A percentile compares a stretch with the other conserved stretches of the same genome.
Evolutionary conservation across 2,888 invertebrate species (phyloP).

Genomic region (Apotomis betuletana): DNA sequence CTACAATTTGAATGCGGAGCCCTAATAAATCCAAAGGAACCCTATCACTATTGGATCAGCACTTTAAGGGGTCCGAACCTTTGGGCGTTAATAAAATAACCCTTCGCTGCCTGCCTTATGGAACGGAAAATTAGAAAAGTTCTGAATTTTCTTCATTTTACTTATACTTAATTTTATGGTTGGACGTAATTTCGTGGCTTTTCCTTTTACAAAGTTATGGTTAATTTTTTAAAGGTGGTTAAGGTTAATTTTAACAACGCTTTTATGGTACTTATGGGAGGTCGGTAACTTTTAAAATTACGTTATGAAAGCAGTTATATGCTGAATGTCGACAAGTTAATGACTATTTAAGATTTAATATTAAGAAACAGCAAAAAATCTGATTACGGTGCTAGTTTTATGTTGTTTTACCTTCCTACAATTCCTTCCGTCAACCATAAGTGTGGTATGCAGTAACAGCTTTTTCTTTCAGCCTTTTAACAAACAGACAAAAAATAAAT

Average conservation of each 20-base stretch:
- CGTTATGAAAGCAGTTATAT: neutral
- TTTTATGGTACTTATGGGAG: slow-evolving; percentile 22
- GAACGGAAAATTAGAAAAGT: slow-evolving; percentile 41
- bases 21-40: slow-evolving; percentile 34
- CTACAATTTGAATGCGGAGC: slow-evolving; percentile 28
- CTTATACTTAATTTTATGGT: slow-evolving; percentile 23
- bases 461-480: too few species aligned
- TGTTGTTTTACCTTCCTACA: too few species aligned
- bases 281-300: slow-evolving; percentile 5
- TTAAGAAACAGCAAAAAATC: too few species aligned
- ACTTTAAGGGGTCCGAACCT: slow-evolving; percentile 40
- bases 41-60: slow-evolving; percentile 42
- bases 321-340: neutral
- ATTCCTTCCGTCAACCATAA: too few species aligned
- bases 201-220: slow-evolving; percentile 31
- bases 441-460: too few species aligned
- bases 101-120: slow-evolving; percentile 37
- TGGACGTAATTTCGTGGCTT: slow-evolving; percentile 27
- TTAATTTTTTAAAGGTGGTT: slow-evolving; percentile 19
- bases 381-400: too few species aligned
- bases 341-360: too few species aligned
- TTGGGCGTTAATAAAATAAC: slow-evolving; percentile 39
- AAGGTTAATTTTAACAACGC: slow-evolving; percentile 20
- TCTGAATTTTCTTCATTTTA: slow-evolving; percentile 30
- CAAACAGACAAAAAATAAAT: too few species aligned